Conservation (phyloP, 2,797 vertebrate species). For the Falco peregrinus region DNA sequence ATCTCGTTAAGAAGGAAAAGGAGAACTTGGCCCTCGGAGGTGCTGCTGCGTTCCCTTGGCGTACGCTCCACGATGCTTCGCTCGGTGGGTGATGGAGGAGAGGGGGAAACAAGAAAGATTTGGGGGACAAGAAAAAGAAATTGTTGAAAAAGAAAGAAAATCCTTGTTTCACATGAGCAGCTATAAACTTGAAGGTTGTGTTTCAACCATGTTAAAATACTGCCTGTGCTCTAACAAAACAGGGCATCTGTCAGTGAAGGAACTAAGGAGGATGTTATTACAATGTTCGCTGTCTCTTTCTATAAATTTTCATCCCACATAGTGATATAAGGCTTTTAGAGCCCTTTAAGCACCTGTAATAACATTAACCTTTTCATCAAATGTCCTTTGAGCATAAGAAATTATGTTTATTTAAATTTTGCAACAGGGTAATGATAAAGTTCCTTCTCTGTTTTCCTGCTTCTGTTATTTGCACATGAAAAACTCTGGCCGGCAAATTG, state of each 20-base stretch:
- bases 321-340: conserved; percentile 23
- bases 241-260: conserved; percentile 43
- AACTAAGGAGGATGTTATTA: conserved; percentile 41
- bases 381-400: conserved; percentile 34
- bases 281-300: conserved; percentile 32
- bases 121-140: neutral
- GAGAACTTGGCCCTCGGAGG: neutral
- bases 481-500: neutral
- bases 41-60: neutral
- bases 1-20: neutral
- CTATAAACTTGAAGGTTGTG: neutral
- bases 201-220: neutral
- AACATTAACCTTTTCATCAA: conserved; percentile 52
- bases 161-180: neutral
- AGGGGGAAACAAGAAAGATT: neutral
- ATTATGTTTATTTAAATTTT: conserved; percentile 45
- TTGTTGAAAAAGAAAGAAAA: neutral
- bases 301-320: neutral
- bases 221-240: neutral
- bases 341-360: conserved; percentile 56
- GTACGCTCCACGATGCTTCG: rapidly evolving
- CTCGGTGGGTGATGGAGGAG: rapidly evolving
- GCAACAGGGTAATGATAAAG: neutral
- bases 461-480: conserved; percentile 30
- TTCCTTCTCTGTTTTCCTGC: conserved; percentile 2